Percentiles rank a stretch among this genome's conserved stretches.
Conservation (phyloP, 2,113 vertebrate genomes). For the Amphiprion ocellaris region DNA sequence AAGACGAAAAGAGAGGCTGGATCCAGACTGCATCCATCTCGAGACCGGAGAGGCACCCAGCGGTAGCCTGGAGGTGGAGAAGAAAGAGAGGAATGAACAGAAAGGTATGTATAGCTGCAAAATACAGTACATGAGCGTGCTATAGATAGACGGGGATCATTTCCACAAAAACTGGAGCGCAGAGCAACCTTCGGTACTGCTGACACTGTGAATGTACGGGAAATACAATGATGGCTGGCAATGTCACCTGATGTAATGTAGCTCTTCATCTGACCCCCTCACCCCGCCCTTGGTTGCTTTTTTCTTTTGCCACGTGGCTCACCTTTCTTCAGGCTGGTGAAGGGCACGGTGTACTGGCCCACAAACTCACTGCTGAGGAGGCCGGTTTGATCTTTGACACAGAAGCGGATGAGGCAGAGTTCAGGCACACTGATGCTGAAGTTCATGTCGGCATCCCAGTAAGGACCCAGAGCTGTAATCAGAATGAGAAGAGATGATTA, state of each 20-base stretch:
- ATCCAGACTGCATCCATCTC: slow-evolving; percentile 80
- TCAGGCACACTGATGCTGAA: slow-evolving; percentile 88
- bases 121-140: slow-evolving; percentile 7
- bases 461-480: slow-evolving; percentile 85
- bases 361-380: slow-evolving; percentile 87
- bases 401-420: slow-evolving; percentile 89
- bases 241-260: slow-evolving; percentile 64
- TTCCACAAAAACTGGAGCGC: neutral
- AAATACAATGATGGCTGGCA: slow-evolving; percentile 51
- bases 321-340: slow-evolving; percentile 90
- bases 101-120: slow-evolving; percentile 17
- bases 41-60: slow-evolving; percentile 85
- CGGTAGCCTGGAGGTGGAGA: slow-evolving; percentile 86
- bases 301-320: slow-evolving; percentile 50
- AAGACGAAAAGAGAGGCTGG: slow-evolving; percentile 89
- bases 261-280: slow-evolving; percentile 40
- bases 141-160: neutral
- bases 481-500: neutral
- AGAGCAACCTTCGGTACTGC: slow-evolving; percentile 52
- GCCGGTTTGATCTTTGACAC: slow-evolving; percentile 83
- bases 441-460: slow-evolving; percentile 87
- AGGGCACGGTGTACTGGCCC: slow-evolving; percentile 90
- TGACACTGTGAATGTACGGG: slow-evolving; percentile 58
- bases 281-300: slow-evolving; percentile 42
- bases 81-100: slow-evolving; percentile 16